These are phyloP conservation scores for Ophion costatus DNA, from an alignment of 2,888 invertebrate species.

Conservation along the genomic window DNA sequence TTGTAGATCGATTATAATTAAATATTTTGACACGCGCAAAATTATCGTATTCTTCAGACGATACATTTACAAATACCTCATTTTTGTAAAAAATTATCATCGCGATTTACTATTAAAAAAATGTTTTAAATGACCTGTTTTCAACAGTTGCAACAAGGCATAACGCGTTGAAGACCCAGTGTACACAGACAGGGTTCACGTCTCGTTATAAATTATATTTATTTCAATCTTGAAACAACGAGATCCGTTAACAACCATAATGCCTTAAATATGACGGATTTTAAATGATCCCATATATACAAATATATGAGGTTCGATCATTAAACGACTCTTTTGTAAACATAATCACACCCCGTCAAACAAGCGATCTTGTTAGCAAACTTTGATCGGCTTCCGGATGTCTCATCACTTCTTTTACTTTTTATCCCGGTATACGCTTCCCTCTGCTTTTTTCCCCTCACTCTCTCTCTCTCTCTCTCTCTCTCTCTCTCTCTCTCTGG, in stretches of 20 bases:
- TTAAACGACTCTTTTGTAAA: conserved; percentile 27
- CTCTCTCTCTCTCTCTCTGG: not conserved
- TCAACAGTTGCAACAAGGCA: no score
- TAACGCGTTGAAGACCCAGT: no score
- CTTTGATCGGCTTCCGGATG: conserved; percentile 14
- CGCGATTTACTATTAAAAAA: no score
- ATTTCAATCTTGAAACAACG: not conserved
- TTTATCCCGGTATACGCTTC: not conserved
- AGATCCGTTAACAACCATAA: not conserved
- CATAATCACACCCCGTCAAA: conserved; percentile 17
- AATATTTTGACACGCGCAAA: no score
- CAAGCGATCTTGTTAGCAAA: conserved; percentile 44
- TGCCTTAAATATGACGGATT: not conserved
- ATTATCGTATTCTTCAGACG: no score
- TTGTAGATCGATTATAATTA: no score
- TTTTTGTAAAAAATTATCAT: no score
- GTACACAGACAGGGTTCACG: no score
- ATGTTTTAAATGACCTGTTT: no score
- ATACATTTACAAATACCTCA: no score
- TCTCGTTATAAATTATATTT: not conserved
- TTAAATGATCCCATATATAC: not conserved
- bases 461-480: not conserved
- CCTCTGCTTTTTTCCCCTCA: not conserved
- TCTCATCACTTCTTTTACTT: not conserved
- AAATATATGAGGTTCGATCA: not conserved